phyloP scores from a whole-genome alignment of 2,113 vertebrate species.

The Atherinomorus stipes region DNA sequence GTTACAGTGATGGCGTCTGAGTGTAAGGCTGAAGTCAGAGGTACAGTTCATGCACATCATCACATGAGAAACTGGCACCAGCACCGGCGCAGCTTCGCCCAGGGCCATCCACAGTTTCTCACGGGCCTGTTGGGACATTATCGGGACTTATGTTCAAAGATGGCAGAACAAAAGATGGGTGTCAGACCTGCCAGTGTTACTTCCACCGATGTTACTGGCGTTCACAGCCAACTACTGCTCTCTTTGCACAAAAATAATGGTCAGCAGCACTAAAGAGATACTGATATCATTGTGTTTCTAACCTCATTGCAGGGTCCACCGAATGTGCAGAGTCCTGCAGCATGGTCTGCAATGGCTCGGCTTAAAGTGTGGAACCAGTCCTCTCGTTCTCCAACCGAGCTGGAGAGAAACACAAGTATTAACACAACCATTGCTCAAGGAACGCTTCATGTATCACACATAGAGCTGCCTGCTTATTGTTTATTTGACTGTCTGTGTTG shows the following conservation, averaged over 20 bases:
- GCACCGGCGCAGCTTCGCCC: constrained; percentile 91
- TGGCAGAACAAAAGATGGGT: not conserved
- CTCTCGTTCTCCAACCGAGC: constrained; percentile 91
- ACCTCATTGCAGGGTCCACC: constrained; percentile 79
- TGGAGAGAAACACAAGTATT: constrained; percentile 57
- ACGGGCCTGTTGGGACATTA: constrained; percentile 80
- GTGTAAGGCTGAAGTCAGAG: constrained; percentile 93
- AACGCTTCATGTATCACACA: not conserved
- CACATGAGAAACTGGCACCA: constrained; percentile 92
- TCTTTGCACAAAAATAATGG: not conserved
- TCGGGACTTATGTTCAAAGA: not conserved
- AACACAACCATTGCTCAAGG: not conserved
- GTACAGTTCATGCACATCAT: constrained; percentile 99
- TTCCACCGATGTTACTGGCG: not conserved
- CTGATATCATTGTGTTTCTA: too few species aligned
- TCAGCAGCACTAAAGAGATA: not conserved
- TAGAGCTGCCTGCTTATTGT: not conserved
- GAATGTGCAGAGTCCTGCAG: constrained; percentile 81
- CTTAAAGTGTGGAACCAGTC: constrained; percentile 93
- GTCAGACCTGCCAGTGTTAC: not conserved
- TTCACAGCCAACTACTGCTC: not conserved
- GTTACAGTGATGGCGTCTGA: constrained; percentile 94
- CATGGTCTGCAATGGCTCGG: constrained; percentile 88
- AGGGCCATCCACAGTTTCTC: constrained; percentile 90
- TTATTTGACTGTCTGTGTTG: not conserved